phyloP scores from a whole-genome alignment of 2,888 invertebrate genomes.

The Drosophila maculinotata region DNA sequence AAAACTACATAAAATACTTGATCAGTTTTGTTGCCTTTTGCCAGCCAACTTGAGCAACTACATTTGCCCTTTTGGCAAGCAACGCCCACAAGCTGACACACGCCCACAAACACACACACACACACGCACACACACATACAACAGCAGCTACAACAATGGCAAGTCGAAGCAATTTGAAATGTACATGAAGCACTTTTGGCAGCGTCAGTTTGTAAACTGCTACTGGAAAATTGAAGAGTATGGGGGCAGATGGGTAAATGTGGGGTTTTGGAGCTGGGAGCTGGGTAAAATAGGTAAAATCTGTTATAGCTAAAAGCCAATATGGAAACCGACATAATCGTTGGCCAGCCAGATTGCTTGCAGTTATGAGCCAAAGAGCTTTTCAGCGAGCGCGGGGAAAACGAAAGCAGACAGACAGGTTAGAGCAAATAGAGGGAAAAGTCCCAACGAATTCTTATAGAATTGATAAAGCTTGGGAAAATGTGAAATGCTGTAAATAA shows the following conservation, averaged over 20 bases:
- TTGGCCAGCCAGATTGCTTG: constrained; percentile 32
- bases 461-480: no score
- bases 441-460: background rate
- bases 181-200: constrained; percentile 60
- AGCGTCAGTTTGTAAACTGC: constrained; percentile 40
- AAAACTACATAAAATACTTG: constrained; percentile 19
- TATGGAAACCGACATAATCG: constrained; percentile 66
- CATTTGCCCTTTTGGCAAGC: constrained; percentile 67
- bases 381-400: constrained; percentile 5
- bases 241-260: background rate
- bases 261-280: background rate
- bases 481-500: no score
- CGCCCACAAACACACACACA: constrained; percentile 13
- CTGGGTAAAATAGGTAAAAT: constrained; percentile 23
- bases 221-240: constrained; percentile 37
- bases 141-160: constrained; percentile 27
- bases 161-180: constrained; percentile 40
- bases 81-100: constrained; percentile 54
- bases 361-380: constrained; percentile 22
- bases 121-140: constrained; percentile 1
- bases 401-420: constrained; percentile 2
- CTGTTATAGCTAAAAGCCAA: constrained; percentile 58
- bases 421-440: background rate
- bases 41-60: constrained; percentile 46
- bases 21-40: constrained; percentile 41